Evolutionary conservation across 2,888 invertebrate genomes (phyloP), one percentile per base, ranked within the genome.

Genomic region (Salpingus planirostris): DNA sequence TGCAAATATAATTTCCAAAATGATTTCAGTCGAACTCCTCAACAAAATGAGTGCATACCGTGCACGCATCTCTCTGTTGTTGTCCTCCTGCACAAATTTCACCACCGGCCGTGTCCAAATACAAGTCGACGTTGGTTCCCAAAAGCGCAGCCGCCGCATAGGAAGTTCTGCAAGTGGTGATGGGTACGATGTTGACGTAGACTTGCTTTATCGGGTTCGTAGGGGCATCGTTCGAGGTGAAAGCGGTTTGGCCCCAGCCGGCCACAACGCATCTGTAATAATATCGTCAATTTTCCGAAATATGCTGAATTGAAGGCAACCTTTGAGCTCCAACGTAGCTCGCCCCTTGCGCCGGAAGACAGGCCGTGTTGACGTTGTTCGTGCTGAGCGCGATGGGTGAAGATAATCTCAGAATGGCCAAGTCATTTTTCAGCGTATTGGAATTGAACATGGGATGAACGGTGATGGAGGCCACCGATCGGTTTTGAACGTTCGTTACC

Each of bases 231-330:
- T 40, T 41, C 2, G 34, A 68, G 8, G 28, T 52, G 40, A 84
- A 92, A 44, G 80, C 76, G 44, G 85, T 71, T 56, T 87, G 84
- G 8, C 92, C 92, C 89, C 91, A 92, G 7, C 92, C 92, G n/a
- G 82, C 68, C 0, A 84, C 81, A 65, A 70, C 71, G 51, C 80
- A 80, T 40, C 68, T 68, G 36, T 14, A 46, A 49, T 33, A 8
- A 8, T 23, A 10, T 13, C 24, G 2, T 15, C 10, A 15, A 14
- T 21, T n/a, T 15, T 15, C 6, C 11, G 6, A 13, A 26, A 26
- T 5, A 26, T 8, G 13, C 7, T 26, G 6, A 6, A 26, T 12
- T 10, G 33, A 42, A 18, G 6, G 18, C 11, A 10, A 23, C 23
- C 23, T 44, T 44, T 47, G 46, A n/a, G n/a, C n/a, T 15, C 53